Evolutionary conservation across 2,888 invertebrate genomes (phyloP), one percentile per base, ranked within the genome.

Genomic region (Agelastica alni): DNA sequence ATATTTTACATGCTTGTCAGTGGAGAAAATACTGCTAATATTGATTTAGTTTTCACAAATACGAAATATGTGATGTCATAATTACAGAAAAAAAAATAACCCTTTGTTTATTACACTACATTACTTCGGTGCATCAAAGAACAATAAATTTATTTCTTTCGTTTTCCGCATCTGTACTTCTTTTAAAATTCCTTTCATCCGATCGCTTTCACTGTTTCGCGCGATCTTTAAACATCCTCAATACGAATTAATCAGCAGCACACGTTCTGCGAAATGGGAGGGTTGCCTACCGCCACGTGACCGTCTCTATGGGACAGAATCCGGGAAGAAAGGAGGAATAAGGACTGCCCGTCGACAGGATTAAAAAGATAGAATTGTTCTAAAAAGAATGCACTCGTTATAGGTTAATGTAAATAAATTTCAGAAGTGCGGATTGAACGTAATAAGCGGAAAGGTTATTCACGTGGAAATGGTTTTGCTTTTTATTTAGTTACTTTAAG

Each of bases 331-430:
- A 36, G 36, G 20, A 39, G 20, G 10, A 31, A 22, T 2, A 34
- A 12, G 20, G 34, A 34, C 26, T 22, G 26, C 28, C 28, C 42
- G 42, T 16, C 10, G 48, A 18, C 43, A 34, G 36, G 53, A 58
- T 58, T 58, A 58, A 13, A 31, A 41, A 58, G 58, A 58, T 58
- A 58, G 44, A 53, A 58, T 54, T 48, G 30, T 13, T 10, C 39
- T 22, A 41, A 46, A 39, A 37, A 41, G 44, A 54, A 57, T 56
- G 49, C 39, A 17, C 37, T 53, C 57, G 49, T 57, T 57, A 57
- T 46, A 43, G 42, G 53, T 57, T 46, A 49, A 41, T 49, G 47
- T 56, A 56, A 57, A 53, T 53, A 57, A 46, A 46, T 37, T 32
- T 34, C 30, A 28, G 34, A 45, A 53, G 44, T 48, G 30, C 43